Base-by-base conservation (phyloP, 2,888 invertebrate genomes). In the Hanleya hanleyi region DNA sequence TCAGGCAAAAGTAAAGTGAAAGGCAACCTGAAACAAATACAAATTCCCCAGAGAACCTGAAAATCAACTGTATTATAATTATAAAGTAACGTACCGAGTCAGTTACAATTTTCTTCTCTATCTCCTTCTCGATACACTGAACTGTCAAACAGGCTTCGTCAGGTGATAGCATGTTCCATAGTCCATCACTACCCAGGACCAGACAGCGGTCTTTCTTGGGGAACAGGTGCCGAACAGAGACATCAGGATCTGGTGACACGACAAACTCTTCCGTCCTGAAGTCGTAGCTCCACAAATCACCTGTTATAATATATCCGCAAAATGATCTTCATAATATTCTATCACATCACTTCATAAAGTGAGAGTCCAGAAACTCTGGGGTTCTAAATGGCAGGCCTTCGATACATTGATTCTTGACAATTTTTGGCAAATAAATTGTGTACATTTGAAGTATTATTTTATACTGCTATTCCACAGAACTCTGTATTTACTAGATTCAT, bases 231-330 rank as follows among this genome's bases (percentile, higher is more conserved):
- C 97, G 95, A 1, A 97, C 97, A 74, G 94, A 94, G 15, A 98
- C 96, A 92, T 99, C 99, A 0, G 99, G 99, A 90, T 97, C 97
- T 0, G 99, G 99, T 37, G 97, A 97, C n/a, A 99, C 98, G 26
- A 98, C 95, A 91, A 97, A 99, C 90, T 96, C 95, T 90, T 97
- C 95, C 82, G 94, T 94, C 73, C 94, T 94, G 1, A 95, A 95
- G 91, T 98, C 98, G 90, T 97, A 98, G 85, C 98, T 98, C 99
- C 99, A 99, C 22, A 99, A 92, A 91, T 99, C 99, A 65, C 98
- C 94, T 94, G 82, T 33, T n/a, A n/a, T n/a, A n/a, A n/a, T n/a
- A n/a, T n/a, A n/a, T n/a, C n/a, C n/a, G n/a, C n/a, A n/a, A n/a
- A n/a, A n/a, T n/a, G n/a, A n/a, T n/a, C n/a, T n/a, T n/a, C n/a